These are phyloP conservation scores for Telmatochromis sp. DNA, from an alignment of 2,113 vertebrate genomes.

Conservation along the genomic window DNA sequence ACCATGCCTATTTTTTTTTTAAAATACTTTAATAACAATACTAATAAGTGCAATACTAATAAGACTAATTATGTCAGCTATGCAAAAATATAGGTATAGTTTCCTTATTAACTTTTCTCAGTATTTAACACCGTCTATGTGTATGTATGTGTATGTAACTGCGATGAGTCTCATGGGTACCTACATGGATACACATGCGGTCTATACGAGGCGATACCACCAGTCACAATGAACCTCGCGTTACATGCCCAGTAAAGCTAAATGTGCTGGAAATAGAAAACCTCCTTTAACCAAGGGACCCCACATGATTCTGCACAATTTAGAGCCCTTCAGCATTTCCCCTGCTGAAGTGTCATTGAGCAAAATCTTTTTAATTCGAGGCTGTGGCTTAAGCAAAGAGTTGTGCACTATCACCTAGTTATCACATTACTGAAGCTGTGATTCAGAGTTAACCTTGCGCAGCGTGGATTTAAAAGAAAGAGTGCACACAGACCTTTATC, in stretches of 20 bases:
- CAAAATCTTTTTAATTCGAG: neutral
- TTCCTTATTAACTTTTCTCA: neutral
- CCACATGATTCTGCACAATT: neutral
- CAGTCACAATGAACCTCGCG: neutral
- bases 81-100: neutral
- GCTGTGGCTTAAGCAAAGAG: neutral
- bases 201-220: neutral
- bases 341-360: neutral
- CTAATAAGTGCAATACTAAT: neutral
- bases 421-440: slow-evolving; percentile 2
- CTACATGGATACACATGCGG: neutral
- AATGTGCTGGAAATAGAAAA: neutral
- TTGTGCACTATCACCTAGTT: neutral
- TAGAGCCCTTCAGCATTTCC: neutral
- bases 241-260: neutral
- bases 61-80: neutral
- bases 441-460: slow-evolving; percentile 21
- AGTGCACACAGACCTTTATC: neutral
- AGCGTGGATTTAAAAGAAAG: neutral
- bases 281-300: neutral
- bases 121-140: neutral
- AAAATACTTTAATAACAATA: neutral
- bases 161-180: neutral
- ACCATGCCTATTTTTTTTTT: neutral
- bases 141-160: neutral